phyloP scores from a whole-genome alignment of 2,113 vertebrate genomes.

The Galeopterus variegatus region DNA sequence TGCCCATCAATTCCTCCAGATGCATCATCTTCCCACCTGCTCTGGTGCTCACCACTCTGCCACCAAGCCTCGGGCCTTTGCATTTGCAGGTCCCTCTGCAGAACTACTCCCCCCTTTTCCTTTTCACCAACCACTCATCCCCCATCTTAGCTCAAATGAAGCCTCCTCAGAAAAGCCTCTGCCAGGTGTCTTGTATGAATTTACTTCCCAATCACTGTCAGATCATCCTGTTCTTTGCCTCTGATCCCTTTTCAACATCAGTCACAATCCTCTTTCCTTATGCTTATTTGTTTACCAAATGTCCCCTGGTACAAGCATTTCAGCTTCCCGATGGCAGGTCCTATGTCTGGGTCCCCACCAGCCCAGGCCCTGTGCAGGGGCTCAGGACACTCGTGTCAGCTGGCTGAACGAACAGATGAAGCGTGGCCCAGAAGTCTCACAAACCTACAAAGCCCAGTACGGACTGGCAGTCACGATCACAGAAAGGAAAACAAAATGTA shows the following conservation, averaged over 20 bases:
- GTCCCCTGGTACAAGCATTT: background rate
- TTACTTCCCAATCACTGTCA: background rate
- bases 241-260: background rate
- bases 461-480: fast-evolving
- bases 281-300: background rate
- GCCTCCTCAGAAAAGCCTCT: background rate
- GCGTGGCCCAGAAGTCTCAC: background rate
- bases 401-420: background rate
- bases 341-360: background rate
- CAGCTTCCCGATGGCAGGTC: background rate
- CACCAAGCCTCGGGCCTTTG: background rate
- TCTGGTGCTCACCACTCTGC: background rate
- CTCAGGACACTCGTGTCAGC: background rate
- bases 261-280: background rate
- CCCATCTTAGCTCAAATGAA: background rate
- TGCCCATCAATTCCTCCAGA: background rate
- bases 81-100: background rate
- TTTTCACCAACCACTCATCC: background rate
- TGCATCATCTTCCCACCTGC: fast-evolving
- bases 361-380: too few species aligned
- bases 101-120: background rate
- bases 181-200: background rate
- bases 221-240: background rate
- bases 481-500: background rate
- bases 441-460: background rate